These are phyloP conservation scores for Pygoscelis antarcticus DNA, from an alignment of 2,113 vertebrate species.

Conservation along the genomic window DNA sequence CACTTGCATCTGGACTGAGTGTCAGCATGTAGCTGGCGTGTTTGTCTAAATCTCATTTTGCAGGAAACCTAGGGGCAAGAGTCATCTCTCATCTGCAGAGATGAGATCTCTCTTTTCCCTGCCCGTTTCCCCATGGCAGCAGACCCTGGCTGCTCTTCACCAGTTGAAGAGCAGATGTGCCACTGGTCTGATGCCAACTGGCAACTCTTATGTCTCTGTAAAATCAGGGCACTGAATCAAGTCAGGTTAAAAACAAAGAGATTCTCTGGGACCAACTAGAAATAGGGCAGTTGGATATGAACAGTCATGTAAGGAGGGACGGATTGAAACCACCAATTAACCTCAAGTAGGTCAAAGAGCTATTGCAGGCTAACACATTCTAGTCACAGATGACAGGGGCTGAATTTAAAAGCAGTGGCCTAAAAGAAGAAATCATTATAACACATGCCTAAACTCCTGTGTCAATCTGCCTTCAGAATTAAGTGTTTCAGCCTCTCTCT, in stretches of 20 bases:
- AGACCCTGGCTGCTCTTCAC: not conserved
- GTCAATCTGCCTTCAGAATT: not conserved
- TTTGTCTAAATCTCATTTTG: not conserved
- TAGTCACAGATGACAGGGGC: not conserved
- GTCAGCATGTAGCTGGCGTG: not conserved
- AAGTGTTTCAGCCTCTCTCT: not conserved
- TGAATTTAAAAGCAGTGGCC: slow-evolving; percentile 34
- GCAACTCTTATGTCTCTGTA: not conserved
- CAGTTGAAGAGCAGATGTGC: not conserved
- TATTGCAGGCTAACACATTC: not conserved
- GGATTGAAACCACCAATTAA: slow-evolving; percentile 32
- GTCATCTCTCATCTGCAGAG: not conserved
- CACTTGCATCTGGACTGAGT: not conserved
- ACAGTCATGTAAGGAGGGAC: not conserved
- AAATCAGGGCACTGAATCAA: not conserved
- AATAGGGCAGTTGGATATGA: not conserved
- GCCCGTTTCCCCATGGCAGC: not conserved
- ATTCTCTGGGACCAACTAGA: not conserved
- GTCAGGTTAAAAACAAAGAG: not conserved
- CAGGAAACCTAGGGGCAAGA: not conserved
- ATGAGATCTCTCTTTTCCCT: not conserved
- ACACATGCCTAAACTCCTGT: not conserved
- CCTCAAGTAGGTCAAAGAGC: slow-evolving; percentile 37
- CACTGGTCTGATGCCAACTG: not conserved
- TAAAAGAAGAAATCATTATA: slow-evolving; percentile 13